phyloP scores from a whole-genome alignment of 2,113 vertebrate species.

The Cheirogaleus medius region DNA sequence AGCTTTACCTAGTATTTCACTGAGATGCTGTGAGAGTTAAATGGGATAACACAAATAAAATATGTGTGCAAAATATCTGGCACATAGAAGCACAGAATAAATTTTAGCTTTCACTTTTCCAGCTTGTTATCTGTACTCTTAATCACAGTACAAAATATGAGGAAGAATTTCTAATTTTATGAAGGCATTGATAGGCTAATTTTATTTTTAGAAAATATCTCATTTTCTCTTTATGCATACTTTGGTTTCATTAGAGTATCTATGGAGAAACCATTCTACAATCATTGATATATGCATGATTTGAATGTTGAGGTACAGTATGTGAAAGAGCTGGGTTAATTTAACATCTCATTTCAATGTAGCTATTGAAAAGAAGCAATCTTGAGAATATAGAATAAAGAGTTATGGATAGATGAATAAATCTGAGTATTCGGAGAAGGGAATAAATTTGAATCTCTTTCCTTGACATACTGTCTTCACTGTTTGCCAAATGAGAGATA shows the following conservation, averaged over 20 bases:
- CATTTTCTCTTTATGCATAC: background rate
- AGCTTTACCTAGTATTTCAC: background rate
- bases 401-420: background rate
- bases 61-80: background rate
- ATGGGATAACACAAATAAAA: background rate
- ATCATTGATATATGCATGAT: background rate
- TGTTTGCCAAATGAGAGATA: background rate
- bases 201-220: slow-evolving; percentile 10
- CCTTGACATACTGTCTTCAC: background rate
- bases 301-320: background rate
- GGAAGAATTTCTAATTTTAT: background rate
- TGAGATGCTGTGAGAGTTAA: background rate
- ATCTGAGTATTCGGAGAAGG: background rate
- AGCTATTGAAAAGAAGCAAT: background rate
- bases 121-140: background rate
- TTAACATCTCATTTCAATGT: background rate
- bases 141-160: background rate
- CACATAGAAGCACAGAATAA: background rate
- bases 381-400: background rate
- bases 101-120: background rate
- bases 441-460: background rate
- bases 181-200: background rate
- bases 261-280: background rate
- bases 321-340: background rate
- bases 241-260: background rate